These are phyloP conservation scores for Sarcophaga carnaria DNA, from an alignment of 2,888 invertebrate species.

Conservation along the genomic window DNA sequence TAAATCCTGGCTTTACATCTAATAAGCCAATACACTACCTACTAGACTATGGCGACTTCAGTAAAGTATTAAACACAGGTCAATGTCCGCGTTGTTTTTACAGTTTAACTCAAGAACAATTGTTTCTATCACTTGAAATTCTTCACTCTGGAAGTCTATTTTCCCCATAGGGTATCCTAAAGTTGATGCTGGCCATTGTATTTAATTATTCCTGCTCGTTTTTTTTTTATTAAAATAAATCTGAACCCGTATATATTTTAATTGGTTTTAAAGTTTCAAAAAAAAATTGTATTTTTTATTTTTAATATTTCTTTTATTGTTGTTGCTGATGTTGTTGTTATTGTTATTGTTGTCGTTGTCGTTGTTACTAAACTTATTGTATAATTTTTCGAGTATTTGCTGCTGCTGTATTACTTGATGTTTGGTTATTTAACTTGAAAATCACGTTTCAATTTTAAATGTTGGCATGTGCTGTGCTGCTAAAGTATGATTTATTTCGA, in stretches of 20 bases:
- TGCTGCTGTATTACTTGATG: conserved; percentile 12
- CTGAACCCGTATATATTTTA: conserved; percentile 51
- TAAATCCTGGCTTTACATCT: too few species aligned
- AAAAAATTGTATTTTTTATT: neutral
- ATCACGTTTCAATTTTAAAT: conserved; percentile 65
- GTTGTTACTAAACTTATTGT: conserved; percentile 37
- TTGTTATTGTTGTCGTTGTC: conserved; percentile 5
- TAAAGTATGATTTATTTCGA: conserved; percentile 56
- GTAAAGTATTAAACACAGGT: too few species aligned
- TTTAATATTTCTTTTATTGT: neutral
- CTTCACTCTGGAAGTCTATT: too few species aligned
- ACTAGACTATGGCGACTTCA: too few species aligned
- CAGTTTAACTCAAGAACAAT: too few species aligned
- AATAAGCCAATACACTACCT: too few species aligned
- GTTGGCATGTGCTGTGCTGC: conserved; percentile 53
- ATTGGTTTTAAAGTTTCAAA: conserved; percentile 54
- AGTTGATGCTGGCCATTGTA: neutral
- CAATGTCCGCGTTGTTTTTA: too few species aligned
- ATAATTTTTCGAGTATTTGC: conserved; percentile 46
- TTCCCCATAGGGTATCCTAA: too few species aligned
- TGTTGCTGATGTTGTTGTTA: neutral
- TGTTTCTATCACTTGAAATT: too few species aligned
- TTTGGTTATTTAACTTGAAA: conserved; percentile 63
- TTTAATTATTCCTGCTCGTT: conserved; percentile 17
- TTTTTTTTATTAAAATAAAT: conserved; percentile 54